Base-by-base conservation (phyloP, 2,888 invertebrate genomes). In the Calameuta pallipes region DNA sequence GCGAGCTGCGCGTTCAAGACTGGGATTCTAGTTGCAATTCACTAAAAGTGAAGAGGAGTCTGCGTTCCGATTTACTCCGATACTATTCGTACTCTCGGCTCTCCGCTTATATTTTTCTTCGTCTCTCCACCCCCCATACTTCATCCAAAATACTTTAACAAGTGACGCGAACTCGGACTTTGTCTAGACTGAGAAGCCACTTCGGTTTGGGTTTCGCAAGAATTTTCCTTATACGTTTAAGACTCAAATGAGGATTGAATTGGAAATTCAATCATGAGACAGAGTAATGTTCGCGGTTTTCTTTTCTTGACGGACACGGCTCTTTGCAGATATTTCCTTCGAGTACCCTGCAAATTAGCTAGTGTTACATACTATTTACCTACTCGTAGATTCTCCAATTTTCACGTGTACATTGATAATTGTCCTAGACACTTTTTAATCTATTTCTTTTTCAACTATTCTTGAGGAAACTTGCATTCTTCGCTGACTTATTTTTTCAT, bases 341-440 rank as follows among this genome's bases (percentile, higher is more conserved):
- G 1, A 33, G 33, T 34, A 31, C 2, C 31, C 71, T 71, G 71
- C 34, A 71, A 71, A 71, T 13, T 33, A 71, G 71, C 31, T 31
- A 31, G 71, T 71, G 71, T 71, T 33, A 71, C 71, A 34, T 71
- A 31, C 34, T 71, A 71, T 34, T 71, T 34, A 34, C 56, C 56
- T 23, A 56, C 9, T 56, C 56, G 56, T 56, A 75, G 69, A 31
- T 56, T 69, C 35, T 56, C 68, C 56, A 69, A 69, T 69, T 36
- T 69, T 75, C 56, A 15, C 69, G 34, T 35, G 75, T 75, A 69
- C 69, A 75, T 75, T 75, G 23, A 69, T 34, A 30, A 36, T 23
- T 9, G 35, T 69, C 30, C 35, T 75, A 56, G 36, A 69, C 15
- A 75, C 35, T 15, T 34, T 30, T 75, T 75, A 69, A 34, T 69